These are phyloP conservation scores for Nothobranchius kuhntae DNA, from an alignment of 2,113 vertebrate genomes.

Conservation along the genomic window DNA sequence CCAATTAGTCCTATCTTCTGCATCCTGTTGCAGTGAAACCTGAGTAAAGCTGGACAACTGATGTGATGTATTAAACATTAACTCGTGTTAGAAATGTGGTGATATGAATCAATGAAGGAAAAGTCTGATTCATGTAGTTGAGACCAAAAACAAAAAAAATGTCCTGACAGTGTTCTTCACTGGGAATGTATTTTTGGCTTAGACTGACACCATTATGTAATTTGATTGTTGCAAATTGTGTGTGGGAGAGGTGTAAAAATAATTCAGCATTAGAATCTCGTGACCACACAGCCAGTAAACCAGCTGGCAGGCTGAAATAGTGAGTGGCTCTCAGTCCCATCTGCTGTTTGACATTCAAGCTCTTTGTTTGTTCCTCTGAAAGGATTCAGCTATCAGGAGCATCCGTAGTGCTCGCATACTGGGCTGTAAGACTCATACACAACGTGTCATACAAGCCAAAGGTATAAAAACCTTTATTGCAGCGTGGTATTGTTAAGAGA, in stretches of 20 bases:
- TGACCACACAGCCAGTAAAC: slow-evolving; percentile 21
- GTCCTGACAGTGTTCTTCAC: not conserved
- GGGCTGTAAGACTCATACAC: not conserved
- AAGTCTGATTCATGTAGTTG: not conserved
- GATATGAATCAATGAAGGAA: not conserved
- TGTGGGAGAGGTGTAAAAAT: slow-evolving; percentile 10
- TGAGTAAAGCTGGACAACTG: not conserved
- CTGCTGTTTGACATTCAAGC: slow-evolving; percentile 32
- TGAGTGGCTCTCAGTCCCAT: slow-evolving; percentile 6
- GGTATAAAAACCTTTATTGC: not conserved
- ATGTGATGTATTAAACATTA: not conserved
- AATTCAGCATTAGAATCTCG: not conserved
- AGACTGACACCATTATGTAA: not conserved
- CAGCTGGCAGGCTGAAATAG: slow-evolving; percentile 14
- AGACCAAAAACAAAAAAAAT: not conserved
- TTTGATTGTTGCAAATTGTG: slow-evolving; percentile 22
- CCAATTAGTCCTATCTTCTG: too few species aligned
- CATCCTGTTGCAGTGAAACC: not conserved
- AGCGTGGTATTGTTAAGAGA: not conserved
- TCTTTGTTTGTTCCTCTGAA: slow-evolving; percentile 23
- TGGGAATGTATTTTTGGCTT: not conserved
- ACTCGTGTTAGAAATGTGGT: not conserved
- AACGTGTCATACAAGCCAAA: not conserved
- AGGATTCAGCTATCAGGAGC: slow-evolving; percentile 11
- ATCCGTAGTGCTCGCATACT: not conserved